Base-by-base conservation (phyloP, 1,140 invertebrate species). In the Lepidurus arcticus region DNA sequence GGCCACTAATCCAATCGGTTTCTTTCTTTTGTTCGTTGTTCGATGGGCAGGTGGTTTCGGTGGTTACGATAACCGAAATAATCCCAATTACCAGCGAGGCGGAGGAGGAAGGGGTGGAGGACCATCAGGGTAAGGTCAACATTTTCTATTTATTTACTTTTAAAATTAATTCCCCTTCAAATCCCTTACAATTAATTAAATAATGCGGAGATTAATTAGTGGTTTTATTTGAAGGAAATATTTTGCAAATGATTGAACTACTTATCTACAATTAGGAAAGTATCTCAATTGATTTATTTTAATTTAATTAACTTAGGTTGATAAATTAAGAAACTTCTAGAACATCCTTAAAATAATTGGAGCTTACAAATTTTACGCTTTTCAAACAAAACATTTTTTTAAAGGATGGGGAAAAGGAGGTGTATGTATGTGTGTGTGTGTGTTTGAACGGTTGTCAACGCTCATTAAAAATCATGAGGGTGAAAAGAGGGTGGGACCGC, bases 371-470 rank as follows among this genome's bases (percentile, higher is more conserved):
- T 34, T 34, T 3, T 34, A 34, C 34, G 34, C 34, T 34, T 34
- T 34, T 34, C 34, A 65, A 65, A 16, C 53, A 9, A 47, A 65
- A 21, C 53, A 7, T 65, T 7, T 65, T 65, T 65, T 65, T 21
- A 21, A 4, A 7, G 16, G 53, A 65, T 34, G 34, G 34, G 34
- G 4, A 34, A 34, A 3, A 34, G 34, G 34, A 34, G 34, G 34
- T 34, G 21, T 7, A n/a, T 11, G 47, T 65, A 21, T 65, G 21
- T 65, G 4, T 13, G 21, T 21, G 10, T 47, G 53, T 65, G 21
- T 65, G 53, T 65, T 65, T 65, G 53, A 65, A 21, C 53, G 53
- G 53, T 65, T 65, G 53, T 65, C 53, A 65, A 65, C 53, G 53
- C 53, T 65, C 53, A 65, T 65, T 65, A 65, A 65, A 65, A 65